Evolutionary conservation across 2,888 invertebrate species (phyloP), one percentile per base, ranked within the genome.

Genomic region (Stegophylla sp.): DNA sequence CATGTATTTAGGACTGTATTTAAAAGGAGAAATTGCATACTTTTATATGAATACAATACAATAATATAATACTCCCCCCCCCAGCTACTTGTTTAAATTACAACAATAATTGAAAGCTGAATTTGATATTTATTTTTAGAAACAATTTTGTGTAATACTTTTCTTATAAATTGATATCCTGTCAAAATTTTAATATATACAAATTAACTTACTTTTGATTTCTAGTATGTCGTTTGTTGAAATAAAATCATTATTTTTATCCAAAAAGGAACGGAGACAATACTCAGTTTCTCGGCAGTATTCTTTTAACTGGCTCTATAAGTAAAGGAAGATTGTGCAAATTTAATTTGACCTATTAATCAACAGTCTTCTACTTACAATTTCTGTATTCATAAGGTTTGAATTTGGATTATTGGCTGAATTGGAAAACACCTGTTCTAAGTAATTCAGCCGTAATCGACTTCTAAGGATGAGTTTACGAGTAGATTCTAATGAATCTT

Each of bases 251-350:
- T 85, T 84, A 26, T 85, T 84, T 71, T 83, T 84, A 83, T 90
- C 90, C 84, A 92, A 86, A 77, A 93, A 90, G 75, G 91, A 89
- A 86, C 91, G 91, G 87, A 96, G 89, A 85, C 94, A 92, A 86
- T 91, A 91, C 85, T 95, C 91, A 88, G 96, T 95, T 86, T 95
- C 94, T 85, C 93, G 92, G 88, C 96, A 95, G 82, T 93, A 93
- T 83, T 92, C 91, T 86, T 93, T 90, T 85, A 96, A 90, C 89
- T 95, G 95, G 87, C 91, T 91, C 96, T 96, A 87, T 84, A 88
- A 83, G 82, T 82, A 77, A 83, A 83, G 79, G 82, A 83, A 83
- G 20, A 83, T 83, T 79, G 81, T 34, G 56, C 17, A 28, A 1
- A 61, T 17, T 26, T 3, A 1, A 43, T 20, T 41, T n/a, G n/a